Base-by-base conservation (phyloP, 2,888 invertebrate genomes). In the Melitaea athalia region DNA sequence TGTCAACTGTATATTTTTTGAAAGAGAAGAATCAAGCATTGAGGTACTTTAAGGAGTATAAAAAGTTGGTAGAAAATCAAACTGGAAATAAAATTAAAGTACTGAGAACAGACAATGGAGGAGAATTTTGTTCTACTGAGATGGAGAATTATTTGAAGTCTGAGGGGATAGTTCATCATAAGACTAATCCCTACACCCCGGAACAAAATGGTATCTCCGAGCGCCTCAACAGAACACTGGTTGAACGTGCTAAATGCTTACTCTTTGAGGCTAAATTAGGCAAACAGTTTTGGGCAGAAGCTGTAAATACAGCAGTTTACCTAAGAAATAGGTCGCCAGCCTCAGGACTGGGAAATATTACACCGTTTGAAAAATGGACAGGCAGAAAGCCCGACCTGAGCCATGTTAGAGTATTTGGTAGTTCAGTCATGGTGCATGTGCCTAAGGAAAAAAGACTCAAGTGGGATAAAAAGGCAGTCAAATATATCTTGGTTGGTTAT, bases 161-260 rank as follows among this genome's bases (percentile, higher is more conserved):
- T 14, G 6, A 3, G 11, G 74, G 69, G 0, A 75, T 77, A n/a
- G 17, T 72, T 3, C 75, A 77, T 50, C 75, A 77, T 33, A 73
- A 67, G 53, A 72, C 76, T 0, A 75, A 73, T 43, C 49, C 68
- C 0, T 75, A 77, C 33, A 73, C 69, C 1, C 74, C 78, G 0
- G 73, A 77, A 53, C 76, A 77, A 57, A 76, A 77, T 67, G 76
- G 73, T 5, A 0, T 77, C 8, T 63, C 72, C n/a, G 75, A 77
- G 52, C 15, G 75, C 0, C 7, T 65, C 0, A 75, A 74, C 31
- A 42, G 76, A 15, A 72, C 75, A 14, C 43, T 76, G 11, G 71
- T 74, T 6, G 76, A 76, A 47, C 71, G 33, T 49, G 77, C 73
- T 10, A 63, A n/a, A n/a, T n/a, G n/a, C n/a, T n/a, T n/a, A n/a